These are phyloP conservation scores for Bugula neritina DNA, from an alignment of 2,888 invertebrate genomes.

Conservation along the genomic window DNA sequence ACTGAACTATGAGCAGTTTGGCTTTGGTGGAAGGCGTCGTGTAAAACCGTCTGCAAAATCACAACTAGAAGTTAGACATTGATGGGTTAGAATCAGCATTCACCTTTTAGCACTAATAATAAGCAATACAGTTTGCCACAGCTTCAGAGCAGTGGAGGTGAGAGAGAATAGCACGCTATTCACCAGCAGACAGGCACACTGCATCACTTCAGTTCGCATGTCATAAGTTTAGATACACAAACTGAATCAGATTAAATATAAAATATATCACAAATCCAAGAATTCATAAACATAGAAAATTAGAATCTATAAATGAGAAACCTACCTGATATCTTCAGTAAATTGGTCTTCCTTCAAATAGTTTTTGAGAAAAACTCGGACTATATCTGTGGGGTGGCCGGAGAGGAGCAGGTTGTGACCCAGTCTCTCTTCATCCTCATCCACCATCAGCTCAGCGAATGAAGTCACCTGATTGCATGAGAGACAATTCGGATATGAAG, in stretches of 20 bases:
- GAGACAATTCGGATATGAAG: no score
- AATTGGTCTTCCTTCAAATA: conserved; percentile 49
- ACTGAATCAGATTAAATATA: no score
- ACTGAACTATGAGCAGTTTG: conserved; percentile 39
- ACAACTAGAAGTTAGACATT: neutral
- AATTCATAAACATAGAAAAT: no score
- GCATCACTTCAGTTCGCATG: no score
- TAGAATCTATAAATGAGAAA: no score
- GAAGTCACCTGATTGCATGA: conserved; percentile 40
- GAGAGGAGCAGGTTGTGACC: neutral
- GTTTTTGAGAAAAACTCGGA: conserved; percentile 37
- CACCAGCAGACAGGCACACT: no score
- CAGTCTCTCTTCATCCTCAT: conserved; percentile 30
- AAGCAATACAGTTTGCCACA: neutral
- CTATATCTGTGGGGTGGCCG: conserved; percentile 30
- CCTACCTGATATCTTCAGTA: conserved; percentile 35
- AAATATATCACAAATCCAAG: no score
- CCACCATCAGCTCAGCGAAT: conserved; percentile 39
- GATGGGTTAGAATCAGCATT: no score
- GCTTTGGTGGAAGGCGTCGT: neutral
- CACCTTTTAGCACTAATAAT: neutral
- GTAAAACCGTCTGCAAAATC: conserved; percentile 3
- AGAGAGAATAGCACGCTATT: neutral
- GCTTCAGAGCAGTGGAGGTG: neutral
- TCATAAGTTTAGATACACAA: no score